These are phyloP conservation scores for Augiades crinisus DNA, from an alignment of 2,888 invertebrate genomes.

Conservation along the genomic window DNA sequence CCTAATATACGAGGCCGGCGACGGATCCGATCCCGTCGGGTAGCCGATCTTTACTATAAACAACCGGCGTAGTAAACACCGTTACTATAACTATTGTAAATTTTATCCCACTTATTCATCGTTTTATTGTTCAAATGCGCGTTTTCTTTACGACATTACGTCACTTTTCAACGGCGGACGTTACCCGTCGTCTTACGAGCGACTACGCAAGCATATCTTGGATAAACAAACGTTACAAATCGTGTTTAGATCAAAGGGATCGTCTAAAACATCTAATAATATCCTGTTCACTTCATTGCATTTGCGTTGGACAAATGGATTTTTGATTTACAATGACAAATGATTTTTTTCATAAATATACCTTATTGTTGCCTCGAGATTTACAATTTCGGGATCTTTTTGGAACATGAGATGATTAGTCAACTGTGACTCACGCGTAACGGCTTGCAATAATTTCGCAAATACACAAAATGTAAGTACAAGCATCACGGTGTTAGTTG, in stretches of 20 bases:
- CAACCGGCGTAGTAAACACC: conserved; percentile 57
- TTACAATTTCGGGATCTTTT: background rate
- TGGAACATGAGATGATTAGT: background rate
- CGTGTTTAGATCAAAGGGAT: conserved; percentile 20
- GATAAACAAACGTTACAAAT: conserved; percentile 20
- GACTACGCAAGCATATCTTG: conserved; percentile 16
- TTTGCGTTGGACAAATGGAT: background rate
- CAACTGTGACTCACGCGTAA: background rate
- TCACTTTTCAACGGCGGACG: conserved; percentile 19
- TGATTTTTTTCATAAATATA: background rate
- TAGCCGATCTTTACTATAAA: conserved; percentile 61
- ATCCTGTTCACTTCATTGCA: conserved; percentile 1
- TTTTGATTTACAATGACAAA: background rate
- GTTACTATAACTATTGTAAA: conserved; percentile 38
- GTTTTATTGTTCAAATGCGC: conserved; percentile 18
- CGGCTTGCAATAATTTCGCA: background rate
- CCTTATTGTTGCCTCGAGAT: background rate
- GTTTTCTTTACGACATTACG: conserved; percentile 24
- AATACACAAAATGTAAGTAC: background rate
- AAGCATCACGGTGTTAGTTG: conserved; percentile 4
- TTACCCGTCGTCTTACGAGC: conserved; percentile 1
- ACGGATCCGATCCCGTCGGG: conserved; percentile 36
- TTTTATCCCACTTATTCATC: conserved; percentile 17
- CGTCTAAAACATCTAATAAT: conserved; percentile 15
- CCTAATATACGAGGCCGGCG: conserved; percentile 34